Percentiles rank a stretch among this genome's conserved stretches.
These are phyloP conservation scores for Drosophila bifasciata DNA, from an alignment of 1,140 invertebrate species.

Conservation along the genomic window DNA sequence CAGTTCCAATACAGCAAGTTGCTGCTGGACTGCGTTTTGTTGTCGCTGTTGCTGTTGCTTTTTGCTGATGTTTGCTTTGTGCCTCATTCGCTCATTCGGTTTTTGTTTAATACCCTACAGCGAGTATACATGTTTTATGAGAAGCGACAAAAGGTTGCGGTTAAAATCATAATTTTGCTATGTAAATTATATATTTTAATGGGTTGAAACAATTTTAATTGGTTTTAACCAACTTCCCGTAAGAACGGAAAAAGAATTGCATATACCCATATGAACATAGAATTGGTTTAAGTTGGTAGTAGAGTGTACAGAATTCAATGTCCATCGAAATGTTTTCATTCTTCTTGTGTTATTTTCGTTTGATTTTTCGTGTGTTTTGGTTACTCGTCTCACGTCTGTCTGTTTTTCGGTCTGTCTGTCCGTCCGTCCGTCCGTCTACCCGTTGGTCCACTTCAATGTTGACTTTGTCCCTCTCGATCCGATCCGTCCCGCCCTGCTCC, in stretches of 20 bases:
- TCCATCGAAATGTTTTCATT: neutral
- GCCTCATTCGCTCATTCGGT: conserved; percentile 39
- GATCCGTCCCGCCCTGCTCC: conserved; percentile 7
- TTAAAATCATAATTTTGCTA: neutral
- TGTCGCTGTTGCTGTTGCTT: conserved; percentile 26
- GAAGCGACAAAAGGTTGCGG: conserved; percentile 9
- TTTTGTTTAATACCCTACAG: conserved; percentile 36
- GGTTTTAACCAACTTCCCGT: too few species aligned
- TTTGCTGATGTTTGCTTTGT: conserved; percentile 11
- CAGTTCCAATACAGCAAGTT: conserved; percentile 68
- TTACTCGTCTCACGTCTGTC: conserved; percentile 46
- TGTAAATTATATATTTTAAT: too few species aligned
- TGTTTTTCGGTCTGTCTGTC: conserved; percentile 7
- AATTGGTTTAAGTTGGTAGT: neutral
- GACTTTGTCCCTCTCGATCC: conserved; percentile 33
- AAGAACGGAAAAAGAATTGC: too few species aligned
- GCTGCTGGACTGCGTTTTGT: conserved; percentile 56
- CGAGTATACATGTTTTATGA: conserved; percentile 4
- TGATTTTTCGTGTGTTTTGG: conserved; percentile 27
- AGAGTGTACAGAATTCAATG: conserved; percentile 4
- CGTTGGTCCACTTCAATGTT: conserved; percentile 72
- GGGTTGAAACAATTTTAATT: too few species aligned
- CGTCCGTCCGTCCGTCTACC: conserved; percentile 37
- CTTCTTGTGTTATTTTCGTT: conserved; percentile 16
- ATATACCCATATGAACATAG: too few species aligned